Percentiles rank a stretch among this genome's conserved stretches.
phyloP scores from a whole-genome alignment of 2,113 vertebrate species.

The Nettapus auritus region DNA sequence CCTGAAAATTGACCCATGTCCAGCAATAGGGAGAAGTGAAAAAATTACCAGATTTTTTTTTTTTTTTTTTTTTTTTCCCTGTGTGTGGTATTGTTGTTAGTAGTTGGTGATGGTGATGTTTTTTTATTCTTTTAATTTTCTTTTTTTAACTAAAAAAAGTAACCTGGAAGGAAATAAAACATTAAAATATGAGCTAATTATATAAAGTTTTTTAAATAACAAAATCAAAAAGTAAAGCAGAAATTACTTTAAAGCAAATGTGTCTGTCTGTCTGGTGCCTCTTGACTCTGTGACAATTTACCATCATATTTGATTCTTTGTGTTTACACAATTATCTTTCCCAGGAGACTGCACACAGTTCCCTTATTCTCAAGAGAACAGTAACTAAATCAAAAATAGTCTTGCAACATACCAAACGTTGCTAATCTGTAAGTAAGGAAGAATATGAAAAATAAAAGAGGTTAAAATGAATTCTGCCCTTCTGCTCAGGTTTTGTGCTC shows the following conservation, averaged over 20 bases:
- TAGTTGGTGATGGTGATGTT: not conserved
- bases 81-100: too few species aligned
- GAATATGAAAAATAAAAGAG: not conserved
- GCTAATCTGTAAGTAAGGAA: not conserved
- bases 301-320: not conserved
- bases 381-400: not conserved
- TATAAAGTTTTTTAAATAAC: not conserved
- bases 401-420: not conserved
- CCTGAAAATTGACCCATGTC: not conserved
- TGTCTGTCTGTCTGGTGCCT: not conserved
- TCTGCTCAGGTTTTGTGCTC: not conserved
- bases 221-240: not conserved
- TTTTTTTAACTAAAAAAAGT: not conserved
- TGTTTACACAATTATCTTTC: not conserved
- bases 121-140: not conserved
- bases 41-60: not conserved
- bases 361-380: not conserved
- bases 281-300: conserved; percentile 5
- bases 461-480: not conserved
- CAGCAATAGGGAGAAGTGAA: not conserved
- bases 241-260: not conserved
- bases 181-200: not conserved
- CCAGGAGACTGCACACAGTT: not conserved
- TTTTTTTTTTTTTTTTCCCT: not conserved
- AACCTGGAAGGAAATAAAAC: not conserved